These are phyloP conservation scores for Chiropotes sagulatus DNA, from an alignment of 2,797 vertebrate species.

Conservation along the genomic window DNA sequence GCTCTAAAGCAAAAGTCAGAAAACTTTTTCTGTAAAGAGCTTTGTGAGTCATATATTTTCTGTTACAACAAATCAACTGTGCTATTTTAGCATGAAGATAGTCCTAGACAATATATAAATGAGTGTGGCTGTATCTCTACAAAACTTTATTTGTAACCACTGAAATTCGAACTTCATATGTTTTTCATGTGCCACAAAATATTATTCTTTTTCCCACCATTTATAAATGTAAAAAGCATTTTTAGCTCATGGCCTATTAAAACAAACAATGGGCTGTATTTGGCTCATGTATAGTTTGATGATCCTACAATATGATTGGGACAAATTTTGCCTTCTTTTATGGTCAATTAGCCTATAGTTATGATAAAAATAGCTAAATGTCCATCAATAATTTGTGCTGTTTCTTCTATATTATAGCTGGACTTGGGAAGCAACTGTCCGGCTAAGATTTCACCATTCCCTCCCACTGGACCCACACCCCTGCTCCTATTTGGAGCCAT, in stretches of 20 bases:
- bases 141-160: neutral
- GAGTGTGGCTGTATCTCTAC: neutral
- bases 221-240: neutral
- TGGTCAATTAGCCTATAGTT: neutral
- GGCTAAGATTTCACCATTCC: neutral
- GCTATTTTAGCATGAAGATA: neutral
- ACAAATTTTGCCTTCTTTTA: neutral
- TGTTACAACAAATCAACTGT: neutral
- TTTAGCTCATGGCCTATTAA: neutral
- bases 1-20: neutral
- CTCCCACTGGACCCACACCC: no score
- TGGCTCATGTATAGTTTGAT: neutral
- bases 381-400: neutral
- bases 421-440: neutral
- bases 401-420: neutral
- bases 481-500: neutral
- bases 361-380: neutral
- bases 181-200: neutral
- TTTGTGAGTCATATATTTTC: neutral
- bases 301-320: neutral
- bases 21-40: neutral
- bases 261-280: neutral
- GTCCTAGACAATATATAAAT: neutral
- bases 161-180: neutral
- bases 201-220: neutral